Conservation (phyloP, 2,888 invertebrate species). For the Poecilus cupreus region DNA sequence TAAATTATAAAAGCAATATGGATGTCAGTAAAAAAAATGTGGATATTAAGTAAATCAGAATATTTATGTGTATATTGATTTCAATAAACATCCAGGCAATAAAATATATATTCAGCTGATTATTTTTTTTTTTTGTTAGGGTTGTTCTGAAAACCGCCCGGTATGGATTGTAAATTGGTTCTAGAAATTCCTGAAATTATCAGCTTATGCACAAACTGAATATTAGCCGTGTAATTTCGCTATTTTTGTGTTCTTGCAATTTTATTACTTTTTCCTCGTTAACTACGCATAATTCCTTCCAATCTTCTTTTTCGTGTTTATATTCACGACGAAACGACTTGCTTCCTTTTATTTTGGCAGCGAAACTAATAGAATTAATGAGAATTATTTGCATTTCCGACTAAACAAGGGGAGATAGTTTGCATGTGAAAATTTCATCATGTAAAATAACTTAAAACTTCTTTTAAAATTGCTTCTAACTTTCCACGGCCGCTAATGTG, state of each 20-base stretch:
- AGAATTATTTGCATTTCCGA: constrained; percentile 51
- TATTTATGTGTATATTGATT: no score
- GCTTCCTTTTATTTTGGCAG: constrained; percentile 44
- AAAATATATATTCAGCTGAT: no score
- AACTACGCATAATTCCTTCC: constrained; percentile 38
- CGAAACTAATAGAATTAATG: constrained; percentile 55
- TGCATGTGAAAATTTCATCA: constrained; percentile 50
- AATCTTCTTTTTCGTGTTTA: constrained; percentile 35
- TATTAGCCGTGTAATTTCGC: neutral
- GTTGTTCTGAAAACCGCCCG: neutral
- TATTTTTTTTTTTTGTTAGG: no score
- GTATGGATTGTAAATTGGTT: neutral
- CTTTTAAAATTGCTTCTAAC: constrained; percentile 35
- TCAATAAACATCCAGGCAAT: no score
- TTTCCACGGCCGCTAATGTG: neutral
- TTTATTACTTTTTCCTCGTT: constrained; percentile 42
- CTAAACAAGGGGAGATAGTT: constrained; percentile 38
- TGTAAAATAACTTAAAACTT: constrained; percentile 41
- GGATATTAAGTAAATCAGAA: no score
- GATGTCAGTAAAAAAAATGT: no score
- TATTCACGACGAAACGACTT: constrained; percentile 41
- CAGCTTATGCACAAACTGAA: neutral
- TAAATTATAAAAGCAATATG: no score
- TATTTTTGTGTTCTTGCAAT: constrained; percentile 9
- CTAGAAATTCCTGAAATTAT: neutral